phyloP scores from a whole-genome alignment of 1,140 invertebrate species.

The Drosophila pruinosa region DNA sequence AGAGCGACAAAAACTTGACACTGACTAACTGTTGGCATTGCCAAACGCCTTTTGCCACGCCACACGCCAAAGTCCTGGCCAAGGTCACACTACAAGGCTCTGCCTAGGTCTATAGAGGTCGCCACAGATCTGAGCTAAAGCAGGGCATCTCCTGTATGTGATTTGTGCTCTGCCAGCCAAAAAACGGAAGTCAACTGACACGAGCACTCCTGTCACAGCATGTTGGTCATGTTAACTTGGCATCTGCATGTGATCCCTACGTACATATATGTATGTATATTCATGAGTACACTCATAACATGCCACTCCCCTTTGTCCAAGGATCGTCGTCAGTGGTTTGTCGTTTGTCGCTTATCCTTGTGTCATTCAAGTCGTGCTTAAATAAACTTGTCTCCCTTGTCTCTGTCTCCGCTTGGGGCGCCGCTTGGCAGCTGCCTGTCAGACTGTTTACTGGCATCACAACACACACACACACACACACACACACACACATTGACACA shows the following conservation, averaged over 20 bases:
- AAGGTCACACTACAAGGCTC: constrained; percentile 21
- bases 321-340: neutral
- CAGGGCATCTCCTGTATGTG: neutral
- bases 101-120: neutral
- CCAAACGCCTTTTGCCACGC: constrained; percentile 17
- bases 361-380: constrained; percentile 21
- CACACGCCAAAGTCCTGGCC: constrained; percentile 29
- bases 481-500: neutral
- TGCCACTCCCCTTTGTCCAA: neutral
- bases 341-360: constrained; percentile 12
- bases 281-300: neutral
- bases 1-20: constrained; percentile 51
- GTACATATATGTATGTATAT: too few species aligned
- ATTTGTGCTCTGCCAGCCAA: neutral
- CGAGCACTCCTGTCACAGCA: constrained; percentile 2
- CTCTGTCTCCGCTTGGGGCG: neutral
- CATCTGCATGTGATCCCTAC: neutral
- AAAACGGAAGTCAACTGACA: neutral
- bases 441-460: neutral
- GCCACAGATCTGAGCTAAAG: neutral
- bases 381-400: constrained; percentile 33
- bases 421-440: constrained; percentile 39
- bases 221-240: neutral
- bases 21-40: constrained; percentile 58
- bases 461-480: constrained; percentile 5